Conservation (phyloP, 1,140 invertebrate species). For the Heliothis subflexa region DNA sequence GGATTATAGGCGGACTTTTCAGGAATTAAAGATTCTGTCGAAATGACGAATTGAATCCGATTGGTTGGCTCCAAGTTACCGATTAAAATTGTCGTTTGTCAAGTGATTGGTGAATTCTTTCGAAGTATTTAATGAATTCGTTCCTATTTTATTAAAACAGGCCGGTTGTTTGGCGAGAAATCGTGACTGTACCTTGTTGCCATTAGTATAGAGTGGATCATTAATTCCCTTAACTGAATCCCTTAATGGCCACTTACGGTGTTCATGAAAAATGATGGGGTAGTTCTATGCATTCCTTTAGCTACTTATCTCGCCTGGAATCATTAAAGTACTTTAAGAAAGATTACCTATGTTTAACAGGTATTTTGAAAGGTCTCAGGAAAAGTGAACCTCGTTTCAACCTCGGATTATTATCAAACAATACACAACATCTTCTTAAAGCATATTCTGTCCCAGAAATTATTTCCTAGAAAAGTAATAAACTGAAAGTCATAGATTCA, state of each 20-base stretch:
- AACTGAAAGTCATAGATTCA: no score
- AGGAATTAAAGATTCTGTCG: conserved; percentile 71
- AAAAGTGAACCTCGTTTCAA: no score
- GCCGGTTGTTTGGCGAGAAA: conserved; percentile 14
- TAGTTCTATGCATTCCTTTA: not conserved
- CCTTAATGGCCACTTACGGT: conserved; percentile 26
- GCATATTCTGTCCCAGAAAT: no score
- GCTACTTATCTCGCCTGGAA: not conserved
- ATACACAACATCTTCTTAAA: no score
- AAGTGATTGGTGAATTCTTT: conserved; percentile 31
- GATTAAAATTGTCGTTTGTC: conserved; percentile 25
- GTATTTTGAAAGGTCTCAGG: no score
- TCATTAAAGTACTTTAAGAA: not conserved
- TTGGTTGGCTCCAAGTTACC: conserved; percentile 33
- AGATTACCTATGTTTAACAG: no score
- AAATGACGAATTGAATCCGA: conserved; percentile 51
- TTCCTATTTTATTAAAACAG: conserved; percentile 17
- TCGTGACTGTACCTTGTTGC: conserved; percentile 25
- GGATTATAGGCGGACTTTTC: conserved; percentile 78
- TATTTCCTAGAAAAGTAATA: no score
- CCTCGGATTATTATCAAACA: no score
- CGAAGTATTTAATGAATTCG: conserved; percentile 18
- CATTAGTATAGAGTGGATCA: conserved; percentile 11
- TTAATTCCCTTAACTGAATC: conserved; percentile 25
- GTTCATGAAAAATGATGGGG: conserved; percentile 22